Base-by-base conservation (phyloP, 2,113 vertebrate genomes). In the Callospermophilus lateralis region DNA sequence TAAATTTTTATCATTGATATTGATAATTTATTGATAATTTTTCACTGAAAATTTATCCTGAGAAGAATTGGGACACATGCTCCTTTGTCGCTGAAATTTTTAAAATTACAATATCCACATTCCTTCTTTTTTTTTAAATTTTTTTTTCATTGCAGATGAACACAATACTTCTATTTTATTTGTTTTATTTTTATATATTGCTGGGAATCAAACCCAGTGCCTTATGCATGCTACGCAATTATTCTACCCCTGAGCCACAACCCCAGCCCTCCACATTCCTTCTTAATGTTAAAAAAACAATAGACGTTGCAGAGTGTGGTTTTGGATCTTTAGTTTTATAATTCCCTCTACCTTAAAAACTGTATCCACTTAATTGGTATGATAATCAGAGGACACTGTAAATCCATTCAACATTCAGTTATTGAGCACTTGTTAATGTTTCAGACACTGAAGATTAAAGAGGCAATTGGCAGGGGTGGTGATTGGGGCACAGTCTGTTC, bases 291-390 rank as follows among this genome's bases (percentile, higher is more conserved):
- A 28, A 63, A 79, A n/a, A 61, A 26, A 28, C 17, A 28, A 17
- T 45, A 22, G 65, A 58, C 30, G 84, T 37, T 55, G 4, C 67
- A 39, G 72, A 34, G 20, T 45, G 6, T 73, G 45, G 34, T 8
- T 88, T 68, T 76, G 80, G 42, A 67, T 80, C 4, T 37, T 61
- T 58, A 81, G 45, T 42, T 95, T 90, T 16, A 93, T 89, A 84
- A 51, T 61, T 6, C 13, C 61, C 51, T 53, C 51, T 53, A 72
- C 80, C 28, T n/a, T 17, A 30, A 8, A 39, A 26, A 4, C 6
- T 34, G n/a, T 32, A 3, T 42, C 13, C 39, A 26, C 20, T 84
- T 22, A 8, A 34, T 30, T 45, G 48, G 6, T 24, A 8, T 37
- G 26, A 39, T 13, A 58, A 28, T 11, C 30, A 10, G 72, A 12